A percentile compares a stretch with the other conserved stretches of the same genome.
These are phyloP conservation scores for Falco rusticolus DNA, from an alignment of 2,797 vertebrate genomes.

Conservation along the genomic window DNA sequence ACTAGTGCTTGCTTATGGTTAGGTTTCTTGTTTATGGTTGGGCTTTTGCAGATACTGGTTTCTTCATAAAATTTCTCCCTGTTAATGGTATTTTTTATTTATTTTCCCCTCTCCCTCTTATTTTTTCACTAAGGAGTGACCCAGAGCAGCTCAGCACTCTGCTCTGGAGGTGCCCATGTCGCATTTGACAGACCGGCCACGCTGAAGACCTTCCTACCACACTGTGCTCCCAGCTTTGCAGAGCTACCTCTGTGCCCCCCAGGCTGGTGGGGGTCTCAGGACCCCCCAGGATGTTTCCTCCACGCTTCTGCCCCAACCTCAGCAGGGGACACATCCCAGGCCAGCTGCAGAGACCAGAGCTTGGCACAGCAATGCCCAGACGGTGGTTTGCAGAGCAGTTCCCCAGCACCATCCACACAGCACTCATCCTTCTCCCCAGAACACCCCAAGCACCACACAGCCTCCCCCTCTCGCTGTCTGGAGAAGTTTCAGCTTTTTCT, in stretches of 20 bases:
- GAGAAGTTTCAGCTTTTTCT: neutral
- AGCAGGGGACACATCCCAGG: neutral
- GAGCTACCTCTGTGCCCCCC: neutral
- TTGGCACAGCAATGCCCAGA: neutral
- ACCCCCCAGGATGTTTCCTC: neutral
- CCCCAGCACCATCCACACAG: neutral
- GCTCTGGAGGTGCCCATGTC: neutral
- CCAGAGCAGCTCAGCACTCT: neutral
- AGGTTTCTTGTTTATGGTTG: too few relatives aligned
- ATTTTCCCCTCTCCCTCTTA: accelerated
- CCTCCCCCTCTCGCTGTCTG: too few relatives aligned
- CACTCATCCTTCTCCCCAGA: neutral
- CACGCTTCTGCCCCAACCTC: neutral
- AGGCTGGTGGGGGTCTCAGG: accelerated
- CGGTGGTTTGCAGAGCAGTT: neutral
- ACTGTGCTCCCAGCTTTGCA: accelerated
- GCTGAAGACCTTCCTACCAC: neutral
- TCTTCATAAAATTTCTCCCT: neutral
- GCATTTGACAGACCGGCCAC: accelerated
- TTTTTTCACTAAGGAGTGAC: neutral
- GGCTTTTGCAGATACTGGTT: neutral
- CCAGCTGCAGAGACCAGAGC: neutral
- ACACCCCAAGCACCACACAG: neutral
- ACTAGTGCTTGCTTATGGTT: neutral
- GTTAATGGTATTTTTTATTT: too few relatives aligned